Conservation (phyloP, 1,140 invertebrate genomes). For the Notospermus geniculatus region DNA sequence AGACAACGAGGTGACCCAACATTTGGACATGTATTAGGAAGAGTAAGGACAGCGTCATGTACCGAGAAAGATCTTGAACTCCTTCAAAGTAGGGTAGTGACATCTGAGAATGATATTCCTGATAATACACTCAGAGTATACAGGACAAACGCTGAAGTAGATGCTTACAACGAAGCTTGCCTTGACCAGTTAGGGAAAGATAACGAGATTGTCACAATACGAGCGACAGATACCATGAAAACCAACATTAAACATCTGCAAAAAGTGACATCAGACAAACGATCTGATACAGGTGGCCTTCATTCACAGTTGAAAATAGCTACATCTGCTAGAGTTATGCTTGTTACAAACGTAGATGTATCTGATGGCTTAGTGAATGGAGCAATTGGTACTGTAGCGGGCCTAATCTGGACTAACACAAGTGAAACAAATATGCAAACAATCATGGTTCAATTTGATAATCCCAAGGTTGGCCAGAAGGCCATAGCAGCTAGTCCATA, state of each 20-base stretch:
- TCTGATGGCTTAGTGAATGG: too few species aligned
- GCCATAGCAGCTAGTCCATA: not conserved
- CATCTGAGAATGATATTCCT: not conserved
- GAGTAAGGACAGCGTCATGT: not conserved
- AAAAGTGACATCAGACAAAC: too few species aligned
- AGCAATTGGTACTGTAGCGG: not conserved
- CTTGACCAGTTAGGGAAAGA: not conserved
- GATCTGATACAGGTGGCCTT: too few species aligned
- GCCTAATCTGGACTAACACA: not conserved
- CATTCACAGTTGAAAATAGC: too few species aligned
- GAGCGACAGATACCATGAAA: not conserved
- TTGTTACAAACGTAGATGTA: too few species aligned
- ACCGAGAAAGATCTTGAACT: not conserved
- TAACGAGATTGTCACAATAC: not conserved
- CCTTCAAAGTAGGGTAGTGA: not conserved
- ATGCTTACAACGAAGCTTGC: not conserved
- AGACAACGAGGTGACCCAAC: too few species aligned
- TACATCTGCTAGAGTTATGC: too few species aligned
- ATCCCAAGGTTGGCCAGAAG: not conserved
- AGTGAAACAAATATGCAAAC: constrained; percentile 1
- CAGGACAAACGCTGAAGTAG: not conserved
- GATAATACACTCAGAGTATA: not conserved
- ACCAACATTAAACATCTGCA: not conserved
- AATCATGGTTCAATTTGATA: not conserved
- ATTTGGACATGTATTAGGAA: not conserved